Percentiles rank a stretch among this genome's conserved stretches.
These are phyloP conservation scores for Trissoscelio sp. DNA, from an alignment of 2,888 invertebrate genomes.

Conservation along the genomic window DNA sequence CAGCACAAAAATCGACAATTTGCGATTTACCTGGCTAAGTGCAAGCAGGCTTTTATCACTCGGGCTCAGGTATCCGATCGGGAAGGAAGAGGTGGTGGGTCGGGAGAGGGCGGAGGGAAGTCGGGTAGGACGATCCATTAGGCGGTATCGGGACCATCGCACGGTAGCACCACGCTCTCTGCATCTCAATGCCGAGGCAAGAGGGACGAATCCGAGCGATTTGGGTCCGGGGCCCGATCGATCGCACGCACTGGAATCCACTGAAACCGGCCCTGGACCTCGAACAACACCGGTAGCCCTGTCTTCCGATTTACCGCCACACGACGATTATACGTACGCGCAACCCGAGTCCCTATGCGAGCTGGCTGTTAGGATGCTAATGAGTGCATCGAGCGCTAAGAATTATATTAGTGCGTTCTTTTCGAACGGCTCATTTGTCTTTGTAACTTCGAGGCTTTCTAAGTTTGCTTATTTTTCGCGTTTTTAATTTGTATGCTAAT, in stretches of 20 bases:
- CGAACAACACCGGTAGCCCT: slow-evolving; percentile 81
- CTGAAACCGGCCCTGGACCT: slow-evolving; percentile 74
- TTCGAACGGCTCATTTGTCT: slow-evolving; percentile 49
- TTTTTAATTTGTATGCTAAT: no score
- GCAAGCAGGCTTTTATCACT: slow-evolving; percentile 65
- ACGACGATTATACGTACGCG: slow-evolving; percentile 65
- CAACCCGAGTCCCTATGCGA: slow-evolving; percentile 45
- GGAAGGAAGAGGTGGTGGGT: slow-evolving; percentile 70
- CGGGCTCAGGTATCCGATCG: slow-evolving; percentile 64
- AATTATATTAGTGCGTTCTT: slow-evolving; percentile 54
- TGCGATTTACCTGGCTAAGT: slow-evolving; percentile 63
- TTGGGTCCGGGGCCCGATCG: slow-evolving; percentile 72
- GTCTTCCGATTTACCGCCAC: slow-evolving; percentile 76
- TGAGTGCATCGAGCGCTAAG: slow-evolving; percentile 54
- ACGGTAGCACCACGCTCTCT: slow-evolving; percentile 83
- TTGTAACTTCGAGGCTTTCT: slow-evolving; percentile 5
- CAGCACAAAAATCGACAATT: slow-evolving; percentile 60
- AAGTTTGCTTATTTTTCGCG: no score
- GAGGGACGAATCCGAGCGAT: slow-evolving; percentile 75
- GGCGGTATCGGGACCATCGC: slow-evolving; percentile 83
- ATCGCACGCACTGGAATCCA: slow-evolving; percentile 67
- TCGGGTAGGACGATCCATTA: slow-evolving; percentile 83
- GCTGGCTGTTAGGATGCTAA: slow-evolving; percentile 54
- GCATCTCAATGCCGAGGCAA: slow-evolving; percentile 81
- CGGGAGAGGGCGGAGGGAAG: slow-evolving; percentile 73